Evolutionary conservation across 2,113 vertebrate genomes (phyloP), one percentile per base, ranked within the genome.

Genomic region (Daphoenositta chrysoptera): DNA sequence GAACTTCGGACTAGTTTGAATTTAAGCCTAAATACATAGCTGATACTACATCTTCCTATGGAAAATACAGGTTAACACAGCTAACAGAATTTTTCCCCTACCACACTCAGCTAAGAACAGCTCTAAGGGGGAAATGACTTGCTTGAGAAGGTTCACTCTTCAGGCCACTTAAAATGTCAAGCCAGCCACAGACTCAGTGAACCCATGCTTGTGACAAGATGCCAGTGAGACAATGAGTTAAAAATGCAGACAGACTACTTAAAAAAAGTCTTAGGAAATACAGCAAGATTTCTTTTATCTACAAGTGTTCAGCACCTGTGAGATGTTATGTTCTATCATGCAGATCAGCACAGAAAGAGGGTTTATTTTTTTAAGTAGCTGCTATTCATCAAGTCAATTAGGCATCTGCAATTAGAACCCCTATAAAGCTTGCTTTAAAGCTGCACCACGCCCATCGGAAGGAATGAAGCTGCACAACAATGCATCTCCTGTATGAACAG

Each of bases 381-480:
- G 91, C 95, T 97, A 98, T 97, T 98, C 97, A 97, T 96, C 96
- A 98, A 97, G 94, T 96, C 98, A 98, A 98, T 98, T 98, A 98
- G 97, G 96, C 93, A 97, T 97, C 96, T 97, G 97, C 97, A 98
- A 98, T 98, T 98, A 98, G 97, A 98, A 97, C 77, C 96, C 97
- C 96, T 97, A 97, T 98, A 98, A 98, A 98, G 96, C 20, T 42
- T 93, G 90, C 97, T 98, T 98, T 98, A 98, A 98, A 98, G 97
- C 97, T 96, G 82, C 90, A 98, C 98, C 98, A 98, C 98, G 44
- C 98, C 98, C 98, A 96, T 95, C 11, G 60, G 97, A 97, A 98
- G 98, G 98, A 98, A 98, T 98, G 97, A 98, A 89, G 95, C 97
- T 94, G 89, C 91, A 94, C 96, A 97, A 98, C 98, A 98, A 98